Conservation (phyloP, 2,797 vertebrate species). For the Prunella strophiata region DNA sequence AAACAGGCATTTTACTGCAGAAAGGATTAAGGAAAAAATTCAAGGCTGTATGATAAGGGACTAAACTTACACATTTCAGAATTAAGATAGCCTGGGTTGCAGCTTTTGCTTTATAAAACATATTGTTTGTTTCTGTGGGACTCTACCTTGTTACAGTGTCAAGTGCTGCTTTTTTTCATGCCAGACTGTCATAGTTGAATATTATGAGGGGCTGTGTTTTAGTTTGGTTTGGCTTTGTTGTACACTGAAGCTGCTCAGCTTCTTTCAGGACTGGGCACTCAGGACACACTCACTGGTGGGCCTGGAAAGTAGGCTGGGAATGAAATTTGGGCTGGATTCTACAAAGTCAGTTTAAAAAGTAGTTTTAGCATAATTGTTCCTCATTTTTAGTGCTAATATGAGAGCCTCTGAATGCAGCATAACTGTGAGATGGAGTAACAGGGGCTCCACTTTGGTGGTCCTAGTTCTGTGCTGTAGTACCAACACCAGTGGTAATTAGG, state of each 20-base stretch:
- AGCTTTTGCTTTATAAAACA: background rate
- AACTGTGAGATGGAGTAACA: background rate
- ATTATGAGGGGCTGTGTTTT: background rate
- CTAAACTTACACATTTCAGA: background rate
- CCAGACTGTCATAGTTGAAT: background rate
- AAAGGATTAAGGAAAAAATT: background rate
- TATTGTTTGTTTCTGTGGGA: background rate
- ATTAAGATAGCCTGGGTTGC: background rate
- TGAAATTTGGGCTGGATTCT: background rate
- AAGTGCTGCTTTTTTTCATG: background rate
- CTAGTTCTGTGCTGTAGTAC: background rate
- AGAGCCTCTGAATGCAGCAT: background rate
- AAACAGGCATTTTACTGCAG: background rate
- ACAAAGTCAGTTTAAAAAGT: background rate
- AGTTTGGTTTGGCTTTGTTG: background rate
- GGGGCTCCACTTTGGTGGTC: background rate
- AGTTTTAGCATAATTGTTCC: background rate
- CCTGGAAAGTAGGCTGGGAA: background rate
- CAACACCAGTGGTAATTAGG: background rate
- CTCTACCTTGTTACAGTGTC: background rate
- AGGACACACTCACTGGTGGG: rapidly evolving
- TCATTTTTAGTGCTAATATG: background rate
- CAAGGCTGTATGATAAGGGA: background rate
- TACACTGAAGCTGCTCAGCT: background rate
- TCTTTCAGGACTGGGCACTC: background rate